These are phyloP conservation scores for Chelonus formosanus DNA, from an alignment of 2,888 invertebrate genomes.

Conservation along the genomic window DNA sequence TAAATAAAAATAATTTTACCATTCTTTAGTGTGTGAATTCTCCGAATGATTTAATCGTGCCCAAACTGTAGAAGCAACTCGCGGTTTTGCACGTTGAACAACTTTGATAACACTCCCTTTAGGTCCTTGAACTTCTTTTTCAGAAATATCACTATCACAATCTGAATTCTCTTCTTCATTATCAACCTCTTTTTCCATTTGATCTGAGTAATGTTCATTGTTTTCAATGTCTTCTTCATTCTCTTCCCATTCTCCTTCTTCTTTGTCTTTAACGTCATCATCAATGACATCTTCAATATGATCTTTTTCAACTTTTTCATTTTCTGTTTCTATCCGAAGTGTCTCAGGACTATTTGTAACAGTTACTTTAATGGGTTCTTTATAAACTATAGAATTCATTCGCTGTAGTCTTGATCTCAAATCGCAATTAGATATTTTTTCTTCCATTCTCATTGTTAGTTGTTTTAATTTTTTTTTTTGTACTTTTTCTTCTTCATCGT, in stretches of 20 bases:
- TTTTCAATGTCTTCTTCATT: constrained; percentile 40
- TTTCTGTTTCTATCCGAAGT: constrained; percentile 30
- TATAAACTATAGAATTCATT: constrained; percentile 43
- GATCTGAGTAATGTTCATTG: too few relatives aligned
- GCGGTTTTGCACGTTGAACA: constrained; percentile 65
- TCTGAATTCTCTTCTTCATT: constrained; percentile 42
- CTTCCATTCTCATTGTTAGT: constrained; percentile 44
- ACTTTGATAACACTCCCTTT: constrained; percentile 68
- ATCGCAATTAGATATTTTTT: constrained; percentile 43
- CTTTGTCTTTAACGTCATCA: constrained; percentile 44
- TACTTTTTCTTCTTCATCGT: constrained; percentile 79
- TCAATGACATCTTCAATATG: constrained; percentile 46
- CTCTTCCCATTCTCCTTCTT: constrained; percentile 42
- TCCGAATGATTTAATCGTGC: constrained; percentile 66
- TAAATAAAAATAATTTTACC: constrained; percentile 39
- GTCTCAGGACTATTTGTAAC: constrained; percentile 49
- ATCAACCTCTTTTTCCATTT: constrained; percentile 44
- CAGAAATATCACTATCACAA: constrained; percentile 60
- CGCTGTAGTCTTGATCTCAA: constrained; percentile 53
- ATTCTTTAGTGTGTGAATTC: constrained; percentile 44
- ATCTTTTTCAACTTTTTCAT: constrained; percentile 35
- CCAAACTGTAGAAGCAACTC: constrained; percentile 68
- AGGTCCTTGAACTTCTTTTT: constrained; percentile 69
- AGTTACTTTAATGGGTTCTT: constrained; percentile 58
- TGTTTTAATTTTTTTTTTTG: constrained; percentile 58